Conservation (phyloP, 2,797 vertebrate genomes). For the Argentina silus region DNA sequence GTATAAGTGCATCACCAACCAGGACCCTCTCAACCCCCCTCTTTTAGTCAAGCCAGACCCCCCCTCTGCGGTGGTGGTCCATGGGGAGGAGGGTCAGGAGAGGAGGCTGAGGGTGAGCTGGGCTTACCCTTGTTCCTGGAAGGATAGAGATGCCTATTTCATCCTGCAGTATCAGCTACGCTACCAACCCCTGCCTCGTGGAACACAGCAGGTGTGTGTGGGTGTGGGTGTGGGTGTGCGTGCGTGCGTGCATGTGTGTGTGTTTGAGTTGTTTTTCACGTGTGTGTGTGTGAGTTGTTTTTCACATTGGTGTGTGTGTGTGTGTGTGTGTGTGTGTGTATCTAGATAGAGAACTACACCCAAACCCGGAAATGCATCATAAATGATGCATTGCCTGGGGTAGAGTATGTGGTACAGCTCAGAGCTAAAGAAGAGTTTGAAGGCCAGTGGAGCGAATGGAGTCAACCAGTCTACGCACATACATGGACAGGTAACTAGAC, state of each 20-base stretch:
- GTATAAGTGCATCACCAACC: neutral
- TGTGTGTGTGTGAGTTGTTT: neutral
- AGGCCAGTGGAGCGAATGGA: constrained; percentile 88
- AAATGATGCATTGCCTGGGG: constrained; percentile 68
- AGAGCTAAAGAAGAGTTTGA: constrained; percentile 82
- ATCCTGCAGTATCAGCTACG: constrained; percentile 79
- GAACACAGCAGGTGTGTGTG: constrained; percentile 26
- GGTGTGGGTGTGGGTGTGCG: neutral
- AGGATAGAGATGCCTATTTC: constrained; percentile 60
- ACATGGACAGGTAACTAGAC: constrained; percentile 82
- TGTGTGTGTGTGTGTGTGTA: constrained; percentile 33
- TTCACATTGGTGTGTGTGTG: neutral
- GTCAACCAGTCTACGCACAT: constrained; percentile 56
- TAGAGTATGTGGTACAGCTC: constrained; percentile 78
- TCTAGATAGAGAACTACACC: neutral
- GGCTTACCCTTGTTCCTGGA: constrained; percentile 83
- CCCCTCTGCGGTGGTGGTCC: constrained; percentile 73
- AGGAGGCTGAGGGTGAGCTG: constrained; percentile 78
- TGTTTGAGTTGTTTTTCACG: neutral
- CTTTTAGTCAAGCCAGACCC: constrained; percentile 85
- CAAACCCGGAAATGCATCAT: constrained; percentile 45
- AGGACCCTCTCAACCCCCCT: neutral
- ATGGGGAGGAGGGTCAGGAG: constrained; percentile 28
- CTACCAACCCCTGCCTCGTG: constrained; percentile 68
- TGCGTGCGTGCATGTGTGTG: neutral